A percentile compares a stretch with the other conserved stretches of the same genome.
phyloP scores from a whole-genome alignment of 2,888 invertebrate genomes.

The Synanthedon formicaeformis region DNA sequence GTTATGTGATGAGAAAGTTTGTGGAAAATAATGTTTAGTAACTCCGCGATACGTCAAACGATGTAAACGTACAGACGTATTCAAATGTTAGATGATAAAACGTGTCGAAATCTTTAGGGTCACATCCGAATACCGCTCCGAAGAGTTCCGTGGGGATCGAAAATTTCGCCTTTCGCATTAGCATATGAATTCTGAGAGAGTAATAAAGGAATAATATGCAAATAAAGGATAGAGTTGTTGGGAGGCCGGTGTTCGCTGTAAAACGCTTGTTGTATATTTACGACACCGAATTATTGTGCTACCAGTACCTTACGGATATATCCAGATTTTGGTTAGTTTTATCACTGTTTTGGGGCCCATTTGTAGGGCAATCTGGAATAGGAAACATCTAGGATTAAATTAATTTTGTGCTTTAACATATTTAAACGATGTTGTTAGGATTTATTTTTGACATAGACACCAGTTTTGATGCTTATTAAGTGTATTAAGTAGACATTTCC shows the following conservation, averaged over 20 bases:
- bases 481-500: too few relatives aligned
- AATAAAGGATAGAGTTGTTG: slow-evolving; percentile 29
- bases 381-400: too few relatives aligned
- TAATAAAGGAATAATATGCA: slow-evolving; percentile 65
- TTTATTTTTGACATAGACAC: too few relatives aligned
- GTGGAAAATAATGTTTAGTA: too few relatives aligned
- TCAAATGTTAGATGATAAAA: slow-evolving; percentile 16
- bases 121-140: slow-evolving; percentile 14
- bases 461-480: too few relatives aligned
- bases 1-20: too few relatives aligned
- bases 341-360: slow-evolving; percentile 6
- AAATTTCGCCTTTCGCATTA: slow-evolving; percentile 43
- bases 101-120: slow-evolving; percentile 34
- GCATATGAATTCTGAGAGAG: slow-evolving; percentile 53
- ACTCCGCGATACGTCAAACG: background rate
- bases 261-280: slow-evolving; percentile 23
- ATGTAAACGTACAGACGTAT: slow-evolving; percentile 4
- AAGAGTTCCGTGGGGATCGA: slow-evolving; percentile 30
- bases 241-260: slow-evolving; percentile 25
- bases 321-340: slow-evolving; percentile 16
- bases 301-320: slow-evolving; percentile 11
- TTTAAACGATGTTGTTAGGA: too few relatives aligned
- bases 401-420: too few relatives aligned
- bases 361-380: background rate
- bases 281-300: slow-evolving; percentile 24